phyloP scores from a whole-genome alignment of 2,888 invertebrate species.

The Dione vanillae region DNA sequence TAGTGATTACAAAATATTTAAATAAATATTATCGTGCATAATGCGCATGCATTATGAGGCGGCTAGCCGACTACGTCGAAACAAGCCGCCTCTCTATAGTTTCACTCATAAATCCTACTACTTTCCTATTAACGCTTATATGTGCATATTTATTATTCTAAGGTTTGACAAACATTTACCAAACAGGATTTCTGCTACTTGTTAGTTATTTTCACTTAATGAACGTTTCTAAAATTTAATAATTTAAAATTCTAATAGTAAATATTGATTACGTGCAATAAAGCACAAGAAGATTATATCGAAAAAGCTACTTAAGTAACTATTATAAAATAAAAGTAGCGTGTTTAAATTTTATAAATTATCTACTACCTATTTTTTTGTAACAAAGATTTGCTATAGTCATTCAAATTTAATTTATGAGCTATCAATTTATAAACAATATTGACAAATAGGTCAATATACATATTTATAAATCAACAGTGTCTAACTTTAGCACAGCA shows the following conservation, averaged over 20 bases:
- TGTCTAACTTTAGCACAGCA: constrained; percentile 42
- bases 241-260: constrained; percentile 3
- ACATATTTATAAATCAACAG: constrained; percentile 23
- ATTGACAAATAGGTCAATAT: constrained; percentile 36
- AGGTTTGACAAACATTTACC: constrained; percentile 17
- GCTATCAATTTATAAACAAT: background rate
- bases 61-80: constrained; percentile 2
- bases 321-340: background rate
- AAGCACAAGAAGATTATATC: background rate
- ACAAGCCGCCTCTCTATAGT: constrained; percentile 26
- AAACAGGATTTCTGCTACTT: constrained; percentile 27
- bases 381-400: background rate
- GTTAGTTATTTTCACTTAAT: constrained; percentile 16
- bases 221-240: no score
- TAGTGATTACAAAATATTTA: background rate
- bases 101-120: constrained; percentile 41
- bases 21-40: background rate
- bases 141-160: constrained; percentile 29
- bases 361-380: background rate
- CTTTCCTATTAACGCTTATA: constrained; percentile 34
- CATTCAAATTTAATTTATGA: no score
- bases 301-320: background rate
- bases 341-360: background rate
- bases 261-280: constrained; percentile 4
- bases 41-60: constrained; percentile 1